Base-by-base conservation (phyloP, 64 coral and sea anemone genomes). In the Hydrozoanthus tunicans region DNA sequence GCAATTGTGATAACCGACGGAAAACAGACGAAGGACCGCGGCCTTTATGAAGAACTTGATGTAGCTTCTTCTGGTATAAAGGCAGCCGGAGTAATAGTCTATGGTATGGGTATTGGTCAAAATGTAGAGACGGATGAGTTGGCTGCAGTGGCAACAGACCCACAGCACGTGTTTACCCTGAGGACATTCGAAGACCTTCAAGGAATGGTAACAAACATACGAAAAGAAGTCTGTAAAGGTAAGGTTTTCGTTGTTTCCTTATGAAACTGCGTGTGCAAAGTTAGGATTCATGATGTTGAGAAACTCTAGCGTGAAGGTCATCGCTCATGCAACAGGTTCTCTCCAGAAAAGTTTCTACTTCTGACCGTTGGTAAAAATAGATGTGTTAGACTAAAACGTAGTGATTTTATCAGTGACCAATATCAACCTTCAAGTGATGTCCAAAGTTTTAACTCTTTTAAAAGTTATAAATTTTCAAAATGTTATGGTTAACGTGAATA, bases 201-300 rank as follows among this genome's bases (percentile, higher is more conserved):
- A 17, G 81, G 27, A n/a, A 53, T 83, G 15, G 62, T 66, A 13
- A 32, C 62, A 25, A 61, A 68, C 43, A 83, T 83, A 83, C 62
- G 63, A 32, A 83, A 54, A 23, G 81, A 66, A 66, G 81, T 83
- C 63, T 83, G 81, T 51, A 68, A 83, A 83, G 81, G 81, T 83
- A 83, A 56, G 7, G 9, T 52, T 12, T 4, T 51, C 32, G 32
- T 43, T 2, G 32, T 43, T 43, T 43, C 32, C 32, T 43, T 43
- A 43, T 43, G 32, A 43, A 43, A 43, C 32, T 43, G 32, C 32
- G 32, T 43, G 32, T 43, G 32, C 32, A 43, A 43, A 43, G 32
- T 43, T 43, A 43, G 32, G 32, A 43, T 43, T 43, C 32, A 43
- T 43, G 32, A 43, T 43, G 32, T 43, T 43, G 32, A 43, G 32